Evolutionary conservation across 2,888 invertebrate genomes (phyloP).

Genomic region (Mycalesis mineus): DNA sequence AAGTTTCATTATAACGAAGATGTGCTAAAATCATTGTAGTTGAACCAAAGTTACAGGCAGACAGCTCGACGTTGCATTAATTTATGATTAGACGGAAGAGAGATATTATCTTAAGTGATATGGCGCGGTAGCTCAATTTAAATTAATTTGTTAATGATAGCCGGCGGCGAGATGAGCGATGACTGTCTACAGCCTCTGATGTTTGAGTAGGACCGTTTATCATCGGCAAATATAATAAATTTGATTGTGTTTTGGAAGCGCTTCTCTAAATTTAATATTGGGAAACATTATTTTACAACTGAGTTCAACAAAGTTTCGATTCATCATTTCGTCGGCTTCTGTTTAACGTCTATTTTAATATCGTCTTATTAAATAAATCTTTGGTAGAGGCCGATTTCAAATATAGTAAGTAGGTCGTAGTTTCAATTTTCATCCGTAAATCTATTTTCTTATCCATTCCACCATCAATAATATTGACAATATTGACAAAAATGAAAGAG

Average conservation of each 20-base stretch:
- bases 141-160: constrained; percentile 6
- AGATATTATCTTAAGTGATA: constrained; percentile 2
- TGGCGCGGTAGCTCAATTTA: constrained; percentile 3
- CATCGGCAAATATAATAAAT: constrained; percentile 13
- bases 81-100: neutral
- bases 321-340: neutral
- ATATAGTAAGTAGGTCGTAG: too few species aligned
- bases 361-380: too few species aligned
- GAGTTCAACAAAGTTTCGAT: neutral
- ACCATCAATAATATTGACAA: too few species aligned
- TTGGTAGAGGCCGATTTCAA: too few species aligned
- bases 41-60: too few species aligned
- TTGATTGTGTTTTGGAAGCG: constrained; percentile 4
- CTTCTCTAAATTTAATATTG: neutral
- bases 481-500: too few species aligned
- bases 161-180: constrained; percentile 6
- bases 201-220: constrained; percentile 10
- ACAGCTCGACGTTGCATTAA: neutral
- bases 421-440: too few species aligned
- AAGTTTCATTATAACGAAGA: too few species aligned
- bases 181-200: constrained; percentile 8
- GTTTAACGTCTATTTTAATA: neutral
- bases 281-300: neutral
- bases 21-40: too few species aligned
- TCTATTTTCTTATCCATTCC: too few species aligned